Evolutionary conservation across 2,888 invertebrate species (phyloP), one percentile per base, ranked within the genome.

Genomic region (Mayetiola destructor): DNA sequence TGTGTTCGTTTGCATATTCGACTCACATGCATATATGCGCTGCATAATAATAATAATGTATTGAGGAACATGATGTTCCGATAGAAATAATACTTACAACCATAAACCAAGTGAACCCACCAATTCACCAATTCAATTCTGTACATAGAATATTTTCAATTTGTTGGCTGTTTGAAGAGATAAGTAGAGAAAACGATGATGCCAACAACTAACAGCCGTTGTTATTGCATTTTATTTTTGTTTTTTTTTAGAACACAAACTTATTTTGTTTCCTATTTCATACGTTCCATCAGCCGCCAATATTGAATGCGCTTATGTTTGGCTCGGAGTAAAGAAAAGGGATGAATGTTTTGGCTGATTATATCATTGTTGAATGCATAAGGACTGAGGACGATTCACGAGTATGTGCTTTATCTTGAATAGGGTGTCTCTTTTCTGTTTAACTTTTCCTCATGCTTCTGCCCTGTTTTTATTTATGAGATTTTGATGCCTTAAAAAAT

Each of bases 381-480:
- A n/a, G n/a, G 48, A 48, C 48, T 48, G 5, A 27, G n/a, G 14
- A n/a, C 27, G 48, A 48, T 37, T 37, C 37, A 12, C n/a, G 8
- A 37, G n/a, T 48, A 9, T 48, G 48, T 48, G 48, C 27, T 48
- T 48, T 48, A 48, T 48, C 48, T 48, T 23, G 48, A 48, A 48
- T 48, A 23, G 48, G n/a, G n/a, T n/a, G n/a, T n/a, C n/a, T n/a
- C n/a, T n/a, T n/a, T n/a, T n/a, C n/a, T n/a, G n/a, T n/a, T n/a
- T n/a, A n/a, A n/a, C n/a, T n/a, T n/a, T n/a, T n/a, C n/a, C n/a
- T n/a, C n/a, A n/a, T n/a, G n/a, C n/a, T n/a, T n/a, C n/a, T n/a
- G n/a, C n/a, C 27, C 48, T 48, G 23, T 48, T 48, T 48, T 27
- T 48, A 48, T 48, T 48, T 48, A 48, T 48, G 48, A 48, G 48